A percentile compares a stretch with the other conserved stretches of the same genome.
Evolutionary conservation across 2,888 invertebrate genomes (phyloP).

Genomic region (Scaptomyza polygonia): DNA sequence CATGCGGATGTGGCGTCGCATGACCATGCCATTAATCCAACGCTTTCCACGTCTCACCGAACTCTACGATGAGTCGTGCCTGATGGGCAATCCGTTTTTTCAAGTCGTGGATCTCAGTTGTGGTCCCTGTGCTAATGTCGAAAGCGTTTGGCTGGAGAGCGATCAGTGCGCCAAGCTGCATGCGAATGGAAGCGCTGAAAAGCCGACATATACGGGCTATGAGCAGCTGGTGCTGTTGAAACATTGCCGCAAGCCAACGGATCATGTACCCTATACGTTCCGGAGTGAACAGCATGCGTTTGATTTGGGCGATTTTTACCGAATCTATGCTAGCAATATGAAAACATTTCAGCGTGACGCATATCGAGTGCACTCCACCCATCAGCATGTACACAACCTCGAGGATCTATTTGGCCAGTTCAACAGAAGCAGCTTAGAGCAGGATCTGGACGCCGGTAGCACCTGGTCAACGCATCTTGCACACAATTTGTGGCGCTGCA

Average conservation of each 20-base stretch:
- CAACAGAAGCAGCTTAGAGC: conserved; percentile 55
- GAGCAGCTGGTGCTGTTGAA: conserved; percentile 36
- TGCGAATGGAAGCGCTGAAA: conserved; percentile 1
- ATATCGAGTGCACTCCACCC: conserved; percentile 85
- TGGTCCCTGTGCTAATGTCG: conserved; percentile 91
- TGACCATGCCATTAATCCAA: conserved; percentile 91
- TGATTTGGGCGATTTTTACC: conserved; percentile 85
- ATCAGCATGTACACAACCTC: conserved; percentile 81
- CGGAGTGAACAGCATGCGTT: conserved; percentile 87
- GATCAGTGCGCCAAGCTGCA: conserved; percentile 54
- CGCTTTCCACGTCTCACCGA: conserved; percentile 90
- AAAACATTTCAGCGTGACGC: conserved; percentile 87
- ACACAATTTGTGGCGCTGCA: conserved; percentile 87
- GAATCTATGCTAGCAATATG: conserved; percentile 87
- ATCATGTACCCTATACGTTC: conserved; percentile 86
- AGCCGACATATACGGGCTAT: conserved; percentile 5
- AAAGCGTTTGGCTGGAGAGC: conserved; percentile 85
- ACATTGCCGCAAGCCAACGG: conserved; percentile 59
- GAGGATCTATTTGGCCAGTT: conserved; percentile 83
- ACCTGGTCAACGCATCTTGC: conserved; percentile 57
- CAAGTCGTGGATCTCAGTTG: conserved; percentile 93
- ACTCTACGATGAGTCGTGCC: conserved; percentile 93
- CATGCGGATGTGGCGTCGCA: conserved; percentile 89
- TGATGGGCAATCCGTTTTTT: conserved; percentile 93
- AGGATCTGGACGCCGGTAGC: background rate